A percentile compares a stretch with the other conserved stretches of the same genome.
Conservation (phyloP, 1,140 invertebrate genomes). For the Eciton burchellii region DNA sequence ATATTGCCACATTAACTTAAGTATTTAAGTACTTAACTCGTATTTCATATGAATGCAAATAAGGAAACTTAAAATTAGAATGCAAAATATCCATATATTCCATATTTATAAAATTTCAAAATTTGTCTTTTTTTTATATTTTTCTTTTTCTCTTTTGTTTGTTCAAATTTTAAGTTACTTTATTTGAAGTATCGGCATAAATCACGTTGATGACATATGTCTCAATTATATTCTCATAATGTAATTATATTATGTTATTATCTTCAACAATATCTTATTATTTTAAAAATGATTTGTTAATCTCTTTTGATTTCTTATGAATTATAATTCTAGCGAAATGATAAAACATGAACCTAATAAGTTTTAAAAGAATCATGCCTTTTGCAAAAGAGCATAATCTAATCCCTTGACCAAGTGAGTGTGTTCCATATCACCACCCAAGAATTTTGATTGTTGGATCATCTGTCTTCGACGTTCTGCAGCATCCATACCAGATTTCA, state of each 20-base stretch:
- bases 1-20: background rate
- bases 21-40: too few species aligned
- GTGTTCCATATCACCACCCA: slow-evolving; percentile 99
- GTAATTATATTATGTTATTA: too few species aligned
- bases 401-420: slow-evolving; percentile 99
- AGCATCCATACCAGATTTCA: slow-evolving; percentile 96
- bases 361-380: slow-evolving; percentile 87
- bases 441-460: slow-evolving; percentile 99
- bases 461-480: slow-evolving; percentile 97
- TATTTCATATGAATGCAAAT: background rate
- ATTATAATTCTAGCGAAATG: background rate
- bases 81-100: background rate
- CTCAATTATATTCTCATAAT: too few species aligned
- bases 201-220: background rate
- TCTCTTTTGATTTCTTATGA: too few species aligned
- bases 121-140: too few species aligned
- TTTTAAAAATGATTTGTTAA: too few species aligned
- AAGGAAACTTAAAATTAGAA: background rate
- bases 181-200: background rate
- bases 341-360: background rate
- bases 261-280: too few species aligned
- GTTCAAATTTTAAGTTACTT: background rate
- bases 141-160: too few species aligned
- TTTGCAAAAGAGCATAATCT: slow-evolving; percentile 99
- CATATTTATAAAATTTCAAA: too few species aligned